phyloP scores from a whole-genome alignment of 2,797 vertebrate species.

The Brotogeris chrysoptera region DNA sequence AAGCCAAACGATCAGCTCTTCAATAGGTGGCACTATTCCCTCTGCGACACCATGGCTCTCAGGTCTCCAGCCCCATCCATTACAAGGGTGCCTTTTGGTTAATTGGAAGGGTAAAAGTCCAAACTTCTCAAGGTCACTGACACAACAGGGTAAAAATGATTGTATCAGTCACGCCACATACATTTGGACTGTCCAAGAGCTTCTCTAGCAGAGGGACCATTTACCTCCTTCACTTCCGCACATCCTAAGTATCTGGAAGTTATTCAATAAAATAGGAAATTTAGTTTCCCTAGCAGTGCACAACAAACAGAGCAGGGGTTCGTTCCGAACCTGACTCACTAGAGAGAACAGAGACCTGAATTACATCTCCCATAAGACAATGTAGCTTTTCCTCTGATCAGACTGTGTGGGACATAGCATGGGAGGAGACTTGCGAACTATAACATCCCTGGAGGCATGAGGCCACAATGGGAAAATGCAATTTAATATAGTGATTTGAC shows the following conservation, averaged over 20 bases:
- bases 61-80: background rate
- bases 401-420: background rate
- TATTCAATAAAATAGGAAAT: background rate
- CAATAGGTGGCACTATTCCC: conserved; percentile 27
- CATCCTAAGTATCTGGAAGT: background rate
- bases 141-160: background rate
- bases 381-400: background rate
- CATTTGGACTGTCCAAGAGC: background rate
- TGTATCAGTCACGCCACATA: background rate
- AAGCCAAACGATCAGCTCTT: background rate
- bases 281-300: background rate
- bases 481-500: background rate
- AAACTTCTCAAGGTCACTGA: background rate
- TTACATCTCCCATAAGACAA: background rate
- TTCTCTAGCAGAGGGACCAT: background rate
- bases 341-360: background rate
- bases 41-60: background rate
- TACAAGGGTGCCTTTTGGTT: background rate
- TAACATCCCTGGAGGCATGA: background rate
- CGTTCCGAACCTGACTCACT: background rate
- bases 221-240: background rate
- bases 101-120: background rate
- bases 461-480: conserved; percentile 32
- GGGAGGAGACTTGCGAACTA: background rate
- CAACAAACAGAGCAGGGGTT: background rate